Evolutionary conservation across 2,113 vertebrate genomes (phyloP).

Genomic region (Leptocoma aspasia): DNA sequence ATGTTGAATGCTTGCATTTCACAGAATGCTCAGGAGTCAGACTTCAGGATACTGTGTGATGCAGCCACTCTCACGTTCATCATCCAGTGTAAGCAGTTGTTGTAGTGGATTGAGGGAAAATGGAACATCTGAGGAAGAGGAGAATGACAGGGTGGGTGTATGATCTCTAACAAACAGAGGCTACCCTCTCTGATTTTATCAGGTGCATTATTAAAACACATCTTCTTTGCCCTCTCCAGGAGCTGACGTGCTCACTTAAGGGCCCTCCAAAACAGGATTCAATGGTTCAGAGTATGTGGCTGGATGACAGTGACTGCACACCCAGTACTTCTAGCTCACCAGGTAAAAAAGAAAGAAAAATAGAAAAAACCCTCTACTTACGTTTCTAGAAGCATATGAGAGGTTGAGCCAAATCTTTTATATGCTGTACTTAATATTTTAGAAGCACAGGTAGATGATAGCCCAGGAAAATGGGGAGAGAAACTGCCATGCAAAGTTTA

Average conservation of each 20-base stretch:
- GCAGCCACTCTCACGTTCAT: constrained; percentile 55
- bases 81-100: constrained; percentile 65
- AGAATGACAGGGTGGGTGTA: constrained; percentile 60
- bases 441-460: not conserved
- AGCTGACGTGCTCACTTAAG: constrained; percentile 56
- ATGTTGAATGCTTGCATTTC: constrained; percentile 51
- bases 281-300: constrained; percentile 39
- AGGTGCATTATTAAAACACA: not conserved
- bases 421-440: not conserved
- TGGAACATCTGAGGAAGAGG: constrained; percentile 54
- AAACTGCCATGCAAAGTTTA: not conserved
- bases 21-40: constrained; percentile 49
- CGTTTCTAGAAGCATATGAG: not conserved
- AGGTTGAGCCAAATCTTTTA: not conserved
- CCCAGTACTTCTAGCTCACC: constrained; percentile 61
- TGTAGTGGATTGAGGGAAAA: constrained; percentile 62
- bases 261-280: constrained; percentile 54
- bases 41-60: constrained; percentile 58
- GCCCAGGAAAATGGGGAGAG: not conserved
- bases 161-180: not conserved
- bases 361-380: not conserved
- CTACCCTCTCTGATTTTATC: not conserved
- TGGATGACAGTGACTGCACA: constrained; percentile 62
- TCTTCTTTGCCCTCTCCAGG: constrained; percentile 55
- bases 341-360: constrained; percentile 41